phyloP scores from a whole-genome alignment of 2,113 vertebrate genomes.

The Siniperca knerii region DNA sequence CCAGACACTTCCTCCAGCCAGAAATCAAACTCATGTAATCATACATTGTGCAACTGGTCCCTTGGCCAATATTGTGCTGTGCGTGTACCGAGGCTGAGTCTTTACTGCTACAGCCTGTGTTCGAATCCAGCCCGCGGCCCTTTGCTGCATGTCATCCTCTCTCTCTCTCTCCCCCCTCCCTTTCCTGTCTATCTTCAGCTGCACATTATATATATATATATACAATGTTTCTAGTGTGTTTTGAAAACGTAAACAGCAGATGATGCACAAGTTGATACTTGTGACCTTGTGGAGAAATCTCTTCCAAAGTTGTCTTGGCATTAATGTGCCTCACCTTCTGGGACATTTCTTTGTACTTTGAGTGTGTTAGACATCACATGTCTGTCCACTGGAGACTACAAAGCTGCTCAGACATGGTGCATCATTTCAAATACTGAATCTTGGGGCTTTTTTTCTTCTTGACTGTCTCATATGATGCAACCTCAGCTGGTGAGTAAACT shows the following conservation, averaged over 20 bases:
- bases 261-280: background rate
- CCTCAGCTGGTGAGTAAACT: constrained; percentile 16
- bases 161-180: too few species aligned
- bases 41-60: background rate
- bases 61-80: too few species aligned
- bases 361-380: constrained; percentile 8
- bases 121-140: too few species aligned
- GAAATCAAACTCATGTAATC: background rate
- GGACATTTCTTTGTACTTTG: background rate
- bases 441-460: background rate
- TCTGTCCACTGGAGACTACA: background rate
- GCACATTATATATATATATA: too few species aligned
- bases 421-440: constrained; percentile 2
- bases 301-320: background rate
- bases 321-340: background rate
- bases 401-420: constrained; percentile 12
- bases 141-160: too few species aligned
- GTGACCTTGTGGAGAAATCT: constrained; percentile 6
- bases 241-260: background rate
- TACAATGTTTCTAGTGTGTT: background rate
- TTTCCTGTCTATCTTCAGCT: too few species aligned
- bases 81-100: too few species aligned
- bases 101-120: too few species aligned
- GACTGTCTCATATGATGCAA: constrained; percentile 10
- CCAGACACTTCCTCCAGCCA: too few species aligned